Evolutionary conservation across 2,797 vertebrate species (phyloP), one percentile per base, ranked within the genome.

Genomic region (Saguinus oedipus): DNA sequence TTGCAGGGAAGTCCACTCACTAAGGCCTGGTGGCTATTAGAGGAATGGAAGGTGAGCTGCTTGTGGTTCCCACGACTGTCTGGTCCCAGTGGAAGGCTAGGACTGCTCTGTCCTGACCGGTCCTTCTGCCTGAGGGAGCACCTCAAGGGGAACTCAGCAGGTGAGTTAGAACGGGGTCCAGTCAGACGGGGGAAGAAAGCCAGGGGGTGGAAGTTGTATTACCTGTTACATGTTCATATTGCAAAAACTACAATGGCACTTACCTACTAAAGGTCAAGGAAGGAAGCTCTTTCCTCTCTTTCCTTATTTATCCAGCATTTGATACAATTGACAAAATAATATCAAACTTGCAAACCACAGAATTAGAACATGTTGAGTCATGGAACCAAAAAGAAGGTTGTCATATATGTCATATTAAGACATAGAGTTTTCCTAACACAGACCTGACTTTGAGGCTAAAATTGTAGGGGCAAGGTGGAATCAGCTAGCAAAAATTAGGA

Each of bases 41-140:
- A 12, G 19, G 36, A 22, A 36, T 12, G 1, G 42, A 27, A 64
- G 13, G 15, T 7, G 19, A n/a, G 2, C 27, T 0, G 2, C 19
- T 53, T 20, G 14, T 1, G 11, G 13, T 30, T 33, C n/a, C 4
- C 9, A 39, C 1, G 2, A 36, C 5, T 0, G 0, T 17, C 57
- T 14, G 4, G 13, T 14, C 12, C 46, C 19, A 8, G 0, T 0
- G 7, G 36, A 39, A 91, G 9, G 24, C 14, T 14, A 20, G 61
- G 48, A 24, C n/a, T 33, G 20, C 9, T 27, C 17, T 68, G 64
- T 19, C 64, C 33, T n/a, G 64, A 33, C 61, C 14, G n/a, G 64
- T 68, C 64, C 33, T 68, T n/a, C 64, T n/a, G 15, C 33, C 27
- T 36, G 13, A 30, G 4, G 13, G n/a, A 7, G 26, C 44, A 13